These are phyloP conservation scores for Cydia fagiglandana DNA, from an alignment of 1,140 invertebrate species.

Conservation along the genomic window DNA sequence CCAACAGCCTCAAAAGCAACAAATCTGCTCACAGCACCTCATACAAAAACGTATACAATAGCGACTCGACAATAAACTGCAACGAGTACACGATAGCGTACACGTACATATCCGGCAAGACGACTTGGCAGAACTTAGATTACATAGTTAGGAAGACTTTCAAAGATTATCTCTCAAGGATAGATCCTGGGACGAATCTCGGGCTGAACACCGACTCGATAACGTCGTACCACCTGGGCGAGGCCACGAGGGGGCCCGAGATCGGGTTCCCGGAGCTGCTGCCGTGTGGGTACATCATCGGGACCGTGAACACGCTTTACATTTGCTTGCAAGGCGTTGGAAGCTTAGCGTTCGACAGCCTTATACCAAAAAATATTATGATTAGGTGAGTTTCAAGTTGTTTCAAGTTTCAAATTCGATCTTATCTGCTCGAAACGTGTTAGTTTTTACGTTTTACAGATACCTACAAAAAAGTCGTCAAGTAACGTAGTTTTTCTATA, in stretches of 20 bases:
- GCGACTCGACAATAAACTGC: constrained; percentile 78
- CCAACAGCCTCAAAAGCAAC: constrained; percentile 79
- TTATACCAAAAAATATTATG: constrained; percentile 97
- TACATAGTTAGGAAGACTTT: constrained; percentile 94
- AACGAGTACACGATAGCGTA: constrained; percentile 90
- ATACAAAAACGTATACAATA: constrained; percentile 76
- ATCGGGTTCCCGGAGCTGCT: constrained; percentile 91
- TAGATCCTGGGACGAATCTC: constrained; percentile 95
- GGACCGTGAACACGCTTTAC: constrained; percentile 89
- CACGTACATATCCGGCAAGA: constrained; percentile 94
- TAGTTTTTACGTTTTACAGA: too few species aligned
- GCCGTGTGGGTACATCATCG: constrained; percentile 95
- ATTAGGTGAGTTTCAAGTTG: constrained; percentile 83
- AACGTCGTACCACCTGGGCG: constrained; percentile 94
- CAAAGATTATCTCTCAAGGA: constrained; percentile 95
- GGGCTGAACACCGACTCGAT: constrained; percentile 94
- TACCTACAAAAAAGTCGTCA: too few species aligned
- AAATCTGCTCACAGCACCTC: constrained; percentile 81
- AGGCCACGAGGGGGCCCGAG: constrained; percentile 87
- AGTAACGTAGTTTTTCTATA: too few species aligned
- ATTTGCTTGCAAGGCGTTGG: constrained; percentile 94
- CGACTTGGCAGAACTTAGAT: constrained; percentile 96
- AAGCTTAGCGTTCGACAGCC: constrained; percentile 95
- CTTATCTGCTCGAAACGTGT: too few species aligned
- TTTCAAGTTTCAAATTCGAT: too few species aligned